Evolutionary conservation across 2,888 invertebrate genomes (phyloP).

Genomic region (Mactromeris polynyma): DNA sequence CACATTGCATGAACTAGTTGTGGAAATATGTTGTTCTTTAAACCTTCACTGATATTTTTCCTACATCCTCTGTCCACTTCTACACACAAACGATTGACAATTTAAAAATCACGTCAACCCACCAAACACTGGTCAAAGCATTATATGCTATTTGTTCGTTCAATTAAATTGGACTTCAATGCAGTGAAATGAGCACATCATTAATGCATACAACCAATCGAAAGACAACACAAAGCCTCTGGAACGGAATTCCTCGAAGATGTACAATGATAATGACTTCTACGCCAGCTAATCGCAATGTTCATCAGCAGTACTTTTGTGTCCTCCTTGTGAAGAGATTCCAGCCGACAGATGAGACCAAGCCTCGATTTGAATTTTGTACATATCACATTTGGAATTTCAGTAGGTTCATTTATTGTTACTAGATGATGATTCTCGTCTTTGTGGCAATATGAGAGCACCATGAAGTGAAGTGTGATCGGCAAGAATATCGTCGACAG

Average conservation of each 20-base stretch:
- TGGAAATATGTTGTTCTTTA: too few relatives aligned
- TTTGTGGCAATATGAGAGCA: slow-evolving; percentile 50
- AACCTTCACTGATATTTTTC: too few relatives aligned
- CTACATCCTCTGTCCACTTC: too few relatives aligned
- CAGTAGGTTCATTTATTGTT: slow-evolving; percentile 12
- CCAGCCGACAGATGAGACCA: neutral
- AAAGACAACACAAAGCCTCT: neutral
- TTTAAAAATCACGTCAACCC: too few relatives aligned
- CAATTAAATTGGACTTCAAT: too few relatives aligned
- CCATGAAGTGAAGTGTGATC: slow-evolving; percentile 63
- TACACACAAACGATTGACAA: too few relatives aligned
- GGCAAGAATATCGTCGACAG: slow-evolving; percentile 60
- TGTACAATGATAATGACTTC: neutral
- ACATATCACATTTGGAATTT: slow-evolving; percentile 7
- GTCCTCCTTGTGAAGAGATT: neutral
- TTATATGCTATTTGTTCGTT: too few relatives aligned
- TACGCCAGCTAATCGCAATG: neutral
- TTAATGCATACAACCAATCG: neutral
- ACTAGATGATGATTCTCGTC: slow-evolving; percentile 34
- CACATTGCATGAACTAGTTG: too few relatives aligned
- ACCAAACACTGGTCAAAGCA: too few relatives aligned
- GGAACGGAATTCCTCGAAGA: neutral
- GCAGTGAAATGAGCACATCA: too few relatives aligned
- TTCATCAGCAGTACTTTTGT: neutral
- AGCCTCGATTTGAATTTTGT: neutral